Percentiles rank a stretch among this genome's conserved stretches.
These are phyloP conservation scores for Cylas formicarius DNA, from an alignment of 1,140 invertebrate genomes.

Conservation along the genomic window DNA sequence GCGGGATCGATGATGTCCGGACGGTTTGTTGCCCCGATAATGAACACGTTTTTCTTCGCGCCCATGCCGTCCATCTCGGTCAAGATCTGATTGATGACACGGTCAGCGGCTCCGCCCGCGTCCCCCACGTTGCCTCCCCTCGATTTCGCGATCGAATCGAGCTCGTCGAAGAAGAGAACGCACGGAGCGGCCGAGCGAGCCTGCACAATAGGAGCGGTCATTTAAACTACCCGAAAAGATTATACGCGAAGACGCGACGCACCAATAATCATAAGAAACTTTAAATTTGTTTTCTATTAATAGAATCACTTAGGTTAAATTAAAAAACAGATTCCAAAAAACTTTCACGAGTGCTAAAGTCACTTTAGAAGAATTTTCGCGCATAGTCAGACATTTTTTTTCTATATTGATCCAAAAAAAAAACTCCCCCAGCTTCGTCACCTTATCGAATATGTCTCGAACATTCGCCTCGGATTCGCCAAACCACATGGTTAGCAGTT, in stretches of 20 bases:
- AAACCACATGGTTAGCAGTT: conserved; percentile 99
- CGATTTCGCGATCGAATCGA: conserved; percentile 99
- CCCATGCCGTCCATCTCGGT: conserved; percentile 99
- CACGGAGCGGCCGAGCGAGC: conserved; percentile 98
- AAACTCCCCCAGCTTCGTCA: too few species aligned
- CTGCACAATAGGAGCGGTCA: conserved; percentile 44
- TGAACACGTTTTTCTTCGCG: conserved; percentile 99
- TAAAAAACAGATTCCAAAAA: too few species aligned
- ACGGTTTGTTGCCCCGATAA: conserved; percentile 94
- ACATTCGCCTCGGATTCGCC: conserved; percentile 99
- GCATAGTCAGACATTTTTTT: too few species aligned
- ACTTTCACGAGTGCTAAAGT: too few species aligned
- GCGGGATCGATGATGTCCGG: conserved; percentile 98
- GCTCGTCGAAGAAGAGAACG: conserved; percentile 98
- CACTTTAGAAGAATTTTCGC: too few species aligned
- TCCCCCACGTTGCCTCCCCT: conserved; percentile 95
- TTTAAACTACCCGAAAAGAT: conserved; percentile 10
- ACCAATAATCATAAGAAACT: too few species aligned
- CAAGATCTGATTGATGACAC: conserved; percentile 99
- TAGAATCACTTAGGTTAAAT: too few species aligned
- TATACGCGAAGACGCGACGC: neutral
- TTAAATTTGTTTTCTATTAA: too few species aligned
- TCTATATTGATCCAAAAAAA: too few species aligned
- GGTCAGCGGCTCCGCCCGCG: conserved; percentile 96
- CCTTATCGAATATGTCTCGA: conserved; percentile 98